Evolutionary conservation across 2,888 invertebrate genomes (phyloP), one percentile per base, ranked within the genome.

Genomic region (Xylocampa areola): DNA sequence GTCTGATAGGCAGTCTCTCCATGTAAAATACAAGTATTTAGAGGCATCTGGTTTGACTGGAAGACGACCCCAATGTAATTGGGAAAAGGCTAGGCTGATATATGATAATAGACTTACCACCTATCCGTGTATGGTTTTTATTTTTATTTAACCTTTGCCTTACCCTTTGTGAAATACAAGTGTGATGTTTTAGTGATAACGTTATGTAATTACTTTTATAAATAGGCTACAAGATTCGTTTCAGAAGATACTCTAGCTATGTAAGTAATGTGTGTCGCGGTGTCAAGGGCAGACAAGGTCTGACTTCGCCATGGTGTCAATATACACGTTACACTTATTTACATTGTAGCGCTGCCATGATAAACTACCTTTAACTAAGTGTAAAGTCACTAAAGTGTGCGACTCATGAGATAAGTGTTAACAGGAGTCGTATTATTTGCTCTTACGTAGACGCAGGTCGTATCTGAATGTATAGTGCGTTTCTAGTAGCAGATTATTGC

Each of bases 241-340:
- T 17, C 29, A 64, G 37, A 41, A 63, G 14, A 30, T 47, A 25
- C 16, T 44, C 13, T 10, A 7, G 29, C 17, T 54, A 47, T 39
- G 36, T 65, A 47, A 2, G n/a, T 23, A 32, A 52, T 49, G 3
- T 39, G 52, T 48, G 49, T 55, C 54, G 41, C 17, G 47, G 36
- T 55, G 57, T 71, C 66, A 71, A 74, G 75, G 68, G 60, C 67
- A 76, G 59, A 59, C 64, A 58, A 69, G 64, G 61, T 58, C 43
- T 63, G 47, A 11, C 27, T 23, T 11, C 51, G 30, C 13, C 30
- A 7, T 27, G 37, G 29, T 30, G 30, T 13, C n/a, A 1, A 17
- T 41, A 70, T 50, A 71, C 53, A 23, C 21, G 40, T 41, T 29
- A 41, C 39, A 21, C 48, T 35, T 65, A 58, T 67, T 65, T 70